phyloP scores from a whole-genome alignment of 2,888 invertebrate genomes.

The Sinelater perroti region DNA sequence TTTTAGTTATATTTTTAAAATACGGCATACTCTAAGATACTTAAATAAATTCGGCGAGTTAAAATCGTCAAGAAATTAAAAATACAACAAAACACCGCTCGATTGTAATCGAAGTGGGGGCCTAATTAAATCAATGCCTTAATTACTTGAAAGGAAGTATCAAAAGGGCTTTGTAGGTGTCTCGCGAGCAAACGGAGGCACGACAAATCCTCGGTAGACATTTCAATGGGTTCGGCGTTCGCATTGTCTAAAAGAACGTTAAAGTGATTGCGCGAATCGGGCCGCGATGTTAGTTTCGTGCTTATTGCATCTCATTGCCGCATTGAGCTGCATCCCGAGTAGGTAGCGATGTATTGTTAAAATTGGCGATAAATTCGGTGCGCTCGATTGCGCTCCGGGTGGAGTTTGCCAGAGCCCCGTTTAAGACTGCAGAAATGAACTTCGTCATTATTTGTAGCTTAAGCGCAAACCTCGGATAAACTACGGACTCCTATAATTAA shows the following conservation, averaged over 20 bases:
- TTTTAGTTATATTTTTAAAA: too few relatives aligned
- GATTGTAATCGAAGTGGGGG: background rate
- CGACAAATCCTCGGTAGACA: constrained; percentile 11
- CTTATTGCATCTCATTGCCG: constrained; percentile 28
- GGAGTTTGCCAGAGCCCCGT: constrained; percentile 17
- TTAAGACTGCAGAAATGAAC: constrained; percentile 29
- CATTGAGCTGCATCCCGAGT: constrained; percentile 14
- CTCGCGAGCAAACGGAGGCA: background rate
- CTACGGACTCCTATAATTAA: constrained; percentile 30
- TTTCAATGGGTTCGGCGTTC: constrained; percentile 4
- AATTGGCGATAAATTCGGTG: constrained; percentile 31
- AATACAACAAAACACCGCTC: background rate
- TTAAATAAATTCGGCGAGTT: too few relatives aligned
- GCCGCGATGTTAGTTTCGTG: constrained; percentile 19
- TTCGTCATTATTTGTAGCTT: constrained; percentile 32
- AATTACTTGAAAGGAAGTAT: constrained; percentile 10
- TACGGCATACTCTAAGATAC: too few relatives aligned
- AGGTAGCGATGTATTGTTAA: constrained; percentile 26
- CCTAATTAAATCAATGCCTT: constrained; percentile 10
- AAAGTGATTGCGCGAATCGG: constrained; percentile 9
- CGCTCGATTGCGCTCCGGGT: constrained; percentile 24
- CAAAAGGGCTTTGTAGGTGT: constrained; percentile 15
- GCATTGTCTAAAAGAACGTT: constrained; percentile 3
- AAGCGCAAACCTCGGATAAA: constrained; percentile 31
- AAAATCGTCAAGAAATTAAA: background rate